These are phyloP conservation scores for Hydroisotoma schaefferi DNA, from an alignment of 2,888 invertebrate genomes.

Conservation along the genomic window DNA sequence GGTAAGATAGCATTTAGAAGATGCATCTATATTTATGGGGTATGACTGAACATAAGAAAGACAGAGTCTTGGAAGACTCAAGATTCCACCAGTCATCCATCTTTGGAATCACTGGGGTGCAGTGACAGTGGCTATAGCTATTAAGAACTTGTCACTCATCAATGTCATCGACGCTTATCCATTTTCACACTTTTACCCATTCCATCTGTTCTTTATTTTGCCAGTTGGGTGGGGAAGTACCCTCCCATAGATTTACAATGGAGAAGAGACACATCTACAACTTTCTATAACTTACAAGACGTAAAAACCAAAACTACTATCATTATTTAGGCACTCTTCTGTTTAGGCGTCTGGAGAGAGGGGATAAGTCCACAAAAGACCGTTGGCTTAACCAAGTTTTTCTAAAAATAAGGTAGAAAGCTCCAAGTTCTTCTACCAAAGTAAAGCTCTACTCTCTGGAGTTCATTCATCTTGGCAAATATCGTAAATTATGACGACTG, in stretches of 20 bases:
- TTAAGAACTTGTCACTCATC: slow-evolving; percentile 43
- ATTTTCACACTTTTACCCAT: slow-evolving; percentile 16
- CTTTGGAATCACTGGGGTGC: slow-evolving; percentile 40
- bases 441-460: background rate
- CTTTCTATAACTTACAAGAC: no score
- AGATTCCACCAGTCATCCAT: slow-evolving; percentile 34
- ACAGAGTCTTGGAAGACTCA: background rate
- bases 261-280: no score
- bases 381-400: background rate
- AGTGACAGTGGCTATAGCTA: slow-evolving; percentile 40
- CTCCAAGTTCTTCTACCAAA: background rate
- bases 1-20: no score
- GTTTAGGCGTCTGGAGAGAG: no score
- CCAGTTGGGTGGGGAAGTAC: no score
- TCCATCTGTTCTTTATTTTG: background rate
- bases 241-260: no score
- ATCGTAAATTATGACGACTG: slow-evolving; percentile 11
- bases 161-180: slow-evolving; percentile 28
- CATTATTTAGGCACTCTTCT: no score
- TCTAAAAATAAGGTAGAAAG: background rate
- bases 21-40: no score
- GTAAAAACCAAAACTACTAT: no score
- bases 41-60: background rate
- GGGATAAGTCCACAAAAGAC: no score
- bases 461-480: slow-evolving; percentile 2